Conservation (phyloP, 1,140 invertebrate species). For the Drosophila pseudoobscura region DNA sequence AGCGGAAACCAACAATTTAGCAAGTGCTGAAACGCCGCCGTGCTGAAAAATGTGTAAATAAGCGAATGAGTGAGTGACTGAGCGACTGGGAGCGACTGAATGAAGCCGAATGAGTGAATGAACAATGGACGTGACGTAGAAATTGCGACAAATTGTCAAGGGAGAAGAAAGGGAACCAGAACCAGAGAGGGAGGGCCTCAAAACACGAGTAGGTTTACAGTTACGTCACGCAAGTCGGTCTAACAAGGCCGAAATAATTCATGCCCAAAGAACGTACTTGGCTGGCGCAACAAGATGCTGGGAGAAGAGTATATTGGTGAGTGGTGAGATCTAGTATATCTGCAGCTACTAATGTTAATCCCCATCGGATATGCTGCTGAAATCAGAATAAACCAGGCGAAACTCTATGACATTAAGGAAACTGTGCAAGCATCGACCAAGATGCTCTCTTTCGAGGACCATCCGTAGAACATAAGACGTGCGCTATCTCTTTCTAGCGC, state of each 20-base stretch:
- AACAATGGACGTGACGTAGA: slow-evolving; percentile 40
- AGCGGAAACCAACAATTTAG: slow-evolving; percentile 77
- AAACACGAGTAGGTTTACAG: slow-evolving; percentile 36
- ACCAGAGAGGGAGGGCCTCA: neutral
- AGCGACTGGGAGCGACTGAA: neutral
- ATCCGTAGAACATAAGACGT: too few species aligned
- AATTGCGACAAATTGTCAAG: slow-evolving; percentile 49
- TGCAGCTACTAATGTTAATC: too few species aligned
- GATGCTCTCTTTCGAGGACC: too few species aligned
- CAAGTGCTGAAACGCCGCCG: slow-evolving; percentile 71
- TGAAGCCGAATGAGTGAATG: neutral
- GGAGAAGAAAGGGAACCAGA: slow-evolving; percentile 25
- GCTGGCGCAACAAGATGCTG: slow-evolving; percentile 36
- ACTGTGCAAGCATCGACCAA: too few species aligned
- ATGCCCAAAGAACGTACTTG: slow-evolving; percentile 6
- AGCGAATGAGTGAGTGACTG: slow-evolving; percentile 41
- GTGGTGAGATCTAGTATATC: too few species aligned
- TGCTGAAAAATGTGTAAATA: slow-evolving; percentile 61
- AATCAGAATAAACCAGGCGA: too few species aligned
- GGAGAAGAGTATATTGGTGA: slow-evolving; percentile 36
- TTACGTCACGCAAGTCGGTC: slow-evolving; percentile 43
- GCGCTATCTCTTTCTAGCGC: too few species aligned
- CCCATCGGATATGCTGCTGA: too few species aligned
- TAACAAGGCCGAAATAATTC: slow-evolving; percentile 54
- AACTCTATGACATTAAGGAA: too few species aligned